Conservation (phyloP, 2,888 invertebrate species). For the Tipula unca region DNA sequence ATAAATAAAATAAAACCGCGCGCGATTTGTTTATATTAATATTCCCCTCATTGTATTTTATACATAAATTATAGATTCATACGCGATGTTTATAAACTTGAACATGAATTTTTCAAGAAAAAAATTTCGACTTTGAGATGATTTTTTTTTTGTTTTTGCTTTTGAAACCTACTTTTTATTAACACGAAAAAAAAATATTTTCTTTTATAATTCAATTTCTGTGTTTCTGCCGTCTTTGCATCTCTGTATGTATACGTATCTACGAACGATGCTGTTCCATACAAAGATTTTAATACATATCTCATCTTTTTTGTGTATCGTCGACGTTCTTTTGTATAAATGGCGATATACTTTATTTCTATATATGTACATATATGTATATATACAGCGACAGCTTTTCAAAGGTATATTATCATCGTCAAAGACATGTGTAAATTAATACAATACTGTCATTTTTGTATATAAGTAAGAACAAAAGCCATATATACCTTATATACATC, state of each 20-base stretch:
- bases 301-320: neutral
- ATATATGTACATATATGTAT: too few relatives aligned
- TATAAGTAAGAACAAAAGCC: neutral
- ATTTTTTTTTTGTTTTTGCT: neutral
- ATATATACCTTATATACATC: neutral
- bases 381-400: neutral
- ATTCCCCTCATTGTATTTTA: neutral
- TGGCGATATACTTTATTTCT: neutral
- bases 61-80: neutral
- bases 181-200: neutral
- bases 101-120: neutral
- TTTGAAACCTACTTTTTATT: neutral
- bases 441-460: neutral
- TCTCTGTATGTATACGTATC: neutral
- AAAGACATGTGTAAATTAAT: neutral
- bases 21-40: neutral
- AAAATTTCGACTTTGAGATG: neutral
- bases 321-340: neutral
- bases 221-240: neutral
- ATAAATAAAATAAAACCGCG: neutral
- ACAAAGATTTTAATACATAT: neutral
- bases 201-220: slow-evolving; percentile 3
- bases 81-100: neutral
- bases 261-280: neutral
- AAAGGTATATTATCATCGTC: neutral